Evolutionary conservation across 2,797 vertebrate species (phyloP), one percentile per base, ranked within the genome.

Genomic region (Remorina albescens): DNA sequence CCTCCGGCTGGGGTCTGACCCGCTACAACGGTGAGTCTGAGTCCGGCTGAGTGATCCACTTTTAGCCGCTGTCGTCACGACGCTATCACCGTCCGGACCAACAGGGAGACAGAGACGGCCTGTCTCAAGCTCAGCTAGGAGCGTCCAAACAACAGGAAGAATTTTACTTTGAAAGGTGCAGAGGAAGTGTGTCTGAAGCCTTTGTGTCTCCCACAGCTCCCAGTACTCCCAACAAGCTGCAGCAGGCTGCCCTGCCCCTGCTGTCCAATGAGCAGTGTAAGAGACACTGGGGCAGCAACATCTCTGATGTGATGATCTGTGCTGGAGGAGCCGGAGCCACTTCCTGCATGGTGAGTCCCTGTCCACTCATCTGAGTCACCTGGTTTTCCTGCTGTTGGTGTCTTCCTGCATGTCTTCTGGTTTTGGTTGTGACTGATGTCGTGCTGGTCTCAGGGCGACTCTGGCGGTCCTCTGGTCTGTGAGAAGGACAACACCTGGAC

Each of bases 401-500:
- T n/a, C n/a, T n/a, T n/a, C n/a, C n/a, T n/a, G n/a, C n/a, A n/a
- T n/a, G n/a, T n/a, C n/a, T n/a, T n/a, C n/a, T n/a, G n/a, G n/a
- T n/a, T n/a, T n/a, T n/a, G n/a, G n/a, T n/a, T n/a, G n/a, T n/a
- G n/a, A n/a, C n/a, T n/a, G n/a, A n/a, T n/a, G 12, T 13, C 8
- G 10, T 25, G 34, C 7, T 16, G 6, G 54, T 25, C 54, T 51
- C 90, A 96, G 95, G 95, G 95, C 0, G 94, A 95, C 84, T 95
- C 95, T 25, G 94, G 95, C 0, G 94, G 96, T 21, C 95, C 95
- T 10, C 92, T 97, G 85, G 95, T 96, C 84, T 96, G 95, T 78
- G 51, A 96, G 88, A 93, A 93, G 74, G 75, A 88, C n/a, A 79
- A 86, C 0, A 76, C 53, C 63, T 96, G 95, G 95, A 95, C 90